A percentile compares a stretch with the other conserved stretches of the same genome.
Conservation (phyloP, 2,888 invertebrate genomes). For the Cephus nigrinus region DNA sequence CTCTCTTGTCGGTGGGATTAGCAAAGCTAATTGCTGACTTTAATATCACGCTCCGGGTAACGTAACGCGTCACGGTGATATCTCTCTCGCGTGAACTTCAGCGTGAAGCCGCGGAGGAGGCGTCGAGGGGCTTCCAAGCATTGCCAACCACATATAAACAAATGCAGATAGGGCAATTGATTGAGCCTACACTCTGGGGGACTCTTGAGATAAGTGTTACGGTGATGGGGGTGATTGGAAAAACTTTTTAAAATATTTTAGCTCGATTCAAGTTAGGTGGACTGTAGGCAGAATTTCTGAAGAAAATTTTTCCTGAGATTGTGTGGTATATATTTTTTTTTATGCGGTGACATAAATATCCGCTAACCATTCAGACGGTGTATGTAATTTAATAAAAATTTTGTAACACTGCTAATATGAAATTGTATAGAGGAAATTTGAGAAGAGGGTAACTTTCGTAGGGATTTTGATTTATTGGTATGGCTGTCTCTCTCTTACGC, state of each 20-base stretch:
- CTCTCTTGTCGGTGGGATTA: constrained; percentile 36
- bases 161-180: neutral
- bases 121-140: neutral
- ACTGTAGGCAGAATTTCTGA: neutral
- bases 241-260: neutral
- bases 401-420: neutral
- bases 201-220: neutral
- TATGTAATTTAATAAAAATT: neutral
- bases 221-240: neutral
- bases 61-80: constrained; percentile 10
- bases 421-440: neutral
- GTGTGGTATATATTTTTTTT: neutral
- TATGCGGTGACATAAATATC: no score
- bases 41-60: constrained; percentile 9
- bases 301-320: neutral
- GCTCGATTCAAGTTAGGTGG: neutral
- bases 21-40: constrained; percentile 55
- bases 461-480: neutral
- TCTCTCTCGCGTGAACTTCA: constrained; percentile 10
- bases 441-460: neutral
- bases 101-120: constrained; percentile 1
- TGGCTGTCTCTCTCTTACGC: neutral
- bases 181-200: neutral
- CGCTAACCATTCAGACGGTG: no score
- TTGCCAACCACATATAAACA: neutral